phyloP scores from a whole-genome alignment of 1,140 invertebrate genomes.

The Leptinotarsa undecemlineata region DNA sequence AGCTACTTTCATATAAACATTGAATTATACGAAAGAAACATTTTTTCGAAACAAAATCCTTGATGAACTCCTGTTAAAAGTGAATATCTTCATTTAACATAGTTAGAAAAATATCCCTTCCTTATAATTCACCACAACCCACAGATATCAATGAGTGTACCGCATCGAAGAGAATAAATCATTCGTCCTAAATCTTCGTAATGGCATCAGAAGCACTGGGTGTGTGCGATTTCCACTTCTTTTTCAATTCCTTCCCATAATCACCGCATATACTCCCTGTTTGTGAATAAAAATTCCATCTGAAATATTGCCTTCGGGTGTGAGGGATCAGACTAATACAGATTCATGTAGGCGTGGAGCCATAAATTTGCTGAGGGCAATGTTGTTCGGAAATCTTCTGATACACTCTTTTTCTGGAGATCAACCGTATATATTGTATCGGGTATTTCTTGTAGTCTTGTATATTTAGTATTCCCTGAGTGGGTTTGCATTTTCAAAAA shows the following conservation, averaged over 20 bases:
- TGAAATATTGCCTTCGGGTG: slow-evolving; percentile 1
- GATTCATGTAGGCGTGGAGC: slow-evolving; percentile 5
- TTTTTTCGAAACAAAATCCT: too few species aligned
- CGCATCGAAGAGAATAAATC: neutral
- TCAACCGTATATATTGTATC: neutral
- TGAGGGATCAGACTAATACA: neutral
- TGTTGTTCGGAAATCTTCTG: neutral
- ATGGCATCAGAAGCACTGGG: neutral
- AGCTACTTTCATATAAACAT: too few species aligned
- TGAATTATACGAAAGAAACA: too few species aligned
- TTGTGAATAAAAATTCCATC: slow-evolving; percentile 2
- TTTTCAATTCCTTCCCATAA: slow-evolving; percentile 6
- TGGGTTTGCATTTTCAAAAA: too few species aligned
- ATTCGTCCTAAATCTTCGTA: neutral
- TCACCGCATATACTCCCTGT: slow-evolving; percentile 1
- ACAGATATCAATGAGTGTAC: too few species aligned
- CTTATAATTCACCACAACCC: too few species aligned
- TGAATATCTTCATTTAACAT: too few species aligned
- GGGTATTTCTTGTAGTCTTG: neutral
- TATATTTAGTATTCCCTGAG: too few species aligned
- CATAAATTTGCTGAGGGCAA: neutral
- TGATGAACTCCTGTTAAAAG: too few species aligned
- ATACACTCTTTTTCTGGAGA: neutral
- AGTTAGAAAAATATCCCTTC: too few species aligned
- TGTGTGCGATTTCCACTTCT: neutral